phyloP scores from a whole-genome alignment of 2,888 invertebrate genomes.

The Orgyia antiqua region DNA sequence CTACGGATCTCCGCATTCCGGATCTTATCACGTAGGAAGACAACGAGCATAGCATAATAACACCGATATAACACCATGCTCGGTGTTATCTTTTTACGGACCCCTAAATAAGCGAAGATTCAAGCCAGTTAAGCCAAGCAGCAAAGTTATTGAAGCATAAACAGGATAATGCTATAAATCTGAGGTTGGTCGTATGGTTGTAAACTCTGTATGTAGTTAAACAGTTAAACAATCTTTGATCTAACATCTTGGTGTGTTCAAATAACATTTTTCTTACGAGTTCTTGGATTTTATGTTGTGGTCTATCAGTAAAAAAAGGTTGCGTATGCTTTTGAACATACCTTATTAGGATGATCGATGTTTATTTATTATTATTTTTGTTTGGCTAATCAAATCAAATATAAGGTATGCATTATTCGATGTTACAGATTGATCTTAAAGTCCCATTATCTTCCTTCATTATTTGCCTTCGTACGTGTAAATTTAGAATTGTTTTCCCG shows the following conservation, averaged over 20 bases:
- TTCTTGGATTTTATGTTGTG: conserved; percentile 17
- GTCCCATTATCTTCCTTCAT: no score
- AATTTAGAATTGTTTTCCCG: no score
- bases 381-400: no score
- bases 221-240: conserved; percentile 37
- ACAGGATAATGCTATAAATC: conserved; percentile 53
- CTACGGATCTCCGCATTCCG: no score
- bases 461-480: no score
- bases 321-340: not conserved
- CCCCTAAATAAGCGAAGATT: conserved; percentile 43
- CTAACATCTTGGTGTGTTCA: conserved; percentile 22
- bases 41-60: no score
- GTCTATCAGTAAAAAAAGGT: conserved; percentile 6
- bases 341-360: no score
- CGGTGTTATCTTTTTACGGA: conserved; percentile 14
- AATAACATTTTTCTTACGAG: conserved; percentile 20
- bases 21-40: no score
- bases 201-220: conserved; percentile 28
- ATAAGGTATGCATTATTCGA: no score
- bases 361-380: no score
- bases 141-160: conserved; percentile 50
- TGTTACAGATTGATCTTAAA: no score
- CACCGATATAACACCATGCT: no score
- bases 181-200: conserved; percentile 39
- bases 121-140: conserved; percentile 45